Evolutionary conservation across 2,797 vertebrate species (phyloP).

Genomic region (Octomys mimax): DNA sequence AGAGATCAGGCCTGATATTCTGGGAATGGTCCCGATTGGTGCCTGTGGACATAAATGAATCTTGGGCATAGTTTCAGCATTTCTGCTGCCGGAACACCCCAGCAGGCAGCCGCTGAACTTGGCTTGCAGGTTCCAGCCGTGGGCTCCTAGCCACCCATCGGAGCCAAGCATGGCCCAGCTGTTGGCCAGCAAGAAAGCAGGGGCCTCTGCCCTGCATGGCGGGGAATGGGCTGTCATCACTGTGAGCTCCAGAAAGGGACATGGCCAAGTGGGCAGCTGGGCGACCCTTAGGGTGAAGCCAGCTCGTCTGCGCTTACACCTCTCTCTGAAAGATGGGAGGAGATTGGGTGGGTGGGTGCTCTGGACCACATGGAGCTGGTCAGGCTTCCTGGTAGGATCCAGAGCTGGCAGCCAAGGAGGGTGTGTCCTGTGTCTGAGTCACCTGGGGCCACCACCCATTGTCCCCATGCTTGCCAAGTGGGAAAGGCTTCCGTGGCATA

Average conservation of each 20-base stretch:
- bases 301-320: rapidly evolving
- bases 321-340: too few relatives aligned
- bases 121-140: background rate
- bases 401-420: background rate
- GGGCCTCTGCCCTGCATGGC: too few relatives aligned
- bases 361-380: rapidly evolving
- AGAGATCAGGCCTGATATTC: too few relatives aligned
- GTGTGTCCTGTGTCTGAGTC: background rate
- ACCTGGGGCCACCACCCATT: rapidly evolving
- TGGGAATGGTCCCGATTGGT: too few relatives aligned
- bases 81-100: too few relatives aligned
- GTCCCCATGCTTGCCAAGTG: rapidly evolving
- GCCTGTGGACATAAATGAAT: too few relatives aligned
- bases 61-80: too few relatives aligned
- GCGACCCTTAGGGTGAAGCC: background rate
- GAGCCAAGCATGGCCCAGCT: rapidly evolving
- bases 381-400: background rate
- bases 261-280: rapidly evolving
- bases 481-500: rapidly evolving
- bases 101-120: background rate
- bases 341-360: too few relatives aligned
- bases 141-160: background rate
- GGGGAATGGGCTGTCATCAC: background rate
- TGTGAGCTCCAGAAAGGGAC: too few relatives aligned
- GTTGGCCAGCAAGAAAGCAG: background rate